These are phyloP conservation scores for Umimayanthus kanabou DNA, from an alignment of 92 coral and sea anemone species.

Conservation along the genomic window DNA sequence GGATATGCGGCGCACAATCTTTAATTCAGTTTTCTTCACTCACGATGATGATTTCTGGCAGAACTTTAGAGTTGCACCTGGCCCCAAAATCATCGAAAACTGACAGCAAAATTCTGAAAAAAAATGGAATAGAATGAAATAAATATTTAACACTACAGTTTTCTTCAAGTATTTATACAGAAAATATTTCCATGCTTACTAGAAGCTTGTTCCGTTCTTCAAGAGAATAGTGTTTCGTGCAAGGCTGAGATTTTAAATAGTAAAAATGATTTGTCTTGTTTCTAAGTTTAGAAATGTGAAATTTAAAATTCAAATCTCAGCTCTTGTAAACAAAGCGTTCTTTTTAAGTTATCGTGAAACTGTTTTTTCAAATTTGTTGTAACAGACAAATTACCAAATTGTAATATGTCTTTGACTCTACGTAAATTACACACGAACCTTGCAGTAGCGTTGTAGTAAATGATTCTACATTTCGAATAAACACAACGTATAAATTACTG, in stretches of 20 bases:
- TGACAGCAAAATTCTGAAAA: constrained; percentile 17
- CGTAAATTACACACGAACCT: constrained; percentile 13
- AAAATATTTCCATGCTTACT: background rate
- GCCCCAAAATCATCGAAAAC: background rate
- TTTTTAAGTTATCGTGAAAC: background rate
- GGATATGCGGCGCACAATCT: background rate
- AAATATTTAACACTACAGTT: constrained; percentile 26
- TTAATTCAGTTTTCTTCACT: constrained; percentile 21
- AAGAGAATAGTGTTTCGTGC: background rate
- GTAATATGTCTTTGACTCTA: background rate
- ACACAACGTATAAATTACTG: background rate
- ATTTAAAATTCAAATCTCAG: constrained; percentile 1
- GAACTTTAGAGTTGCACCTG: constrained; percentile 6
- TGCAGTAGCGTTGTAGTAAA: background rate
- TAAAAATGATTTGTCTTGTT: background rate
- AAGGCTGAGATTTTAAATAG: background rate
- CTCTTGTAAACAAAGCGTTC: background rate
- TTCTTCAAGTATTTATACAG: constrained; percentile 12
- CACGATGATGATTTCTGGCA: background rate
- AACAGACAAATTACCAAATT: background rate
- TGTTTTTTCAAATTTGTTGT: background rate
- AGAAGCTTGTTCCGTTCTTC: background rate
- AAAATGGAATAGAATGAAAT: background rate
- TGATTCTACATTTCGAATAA: background rate
- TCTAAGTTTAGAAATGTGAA: background rate